Evolutionary conservation across 2,797 vertebrate species (phyloP).

Genomic region (Distichodus sexfasciatus): DNA sequence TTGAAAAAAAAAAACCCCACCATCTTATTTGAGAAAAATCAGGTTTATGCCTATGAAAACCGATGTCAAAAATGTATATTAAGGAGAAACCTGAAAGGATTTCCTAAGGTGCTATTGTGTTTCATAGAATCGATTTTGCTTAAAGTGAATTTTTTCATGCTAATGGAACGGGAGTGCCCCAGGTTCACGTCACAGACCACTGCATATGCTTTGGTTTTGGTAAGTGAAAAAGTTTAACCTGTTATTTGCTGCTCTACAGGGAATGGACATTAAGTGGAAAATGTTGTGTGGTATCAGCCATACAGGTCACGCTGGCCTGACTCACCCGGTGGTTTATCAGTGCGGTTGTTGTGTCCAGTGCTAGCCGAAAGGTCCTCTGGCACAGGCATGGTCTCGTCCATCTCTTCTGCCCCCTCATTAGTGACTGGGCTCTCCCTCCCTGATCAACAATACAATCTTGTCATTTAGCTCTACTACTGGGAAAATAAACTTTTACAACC

Average conservation of each 20-base stretch:
- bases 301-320: slow-evolving; percentile 24
- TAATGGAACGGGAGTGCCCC: background rate
- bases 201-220: background rate
- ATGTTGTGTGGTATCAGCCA: slow-evolving; percentile 17
- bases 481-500: background rate
- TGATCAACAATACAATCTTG: slow-evolving; percentile 59
- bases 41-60: background rate
- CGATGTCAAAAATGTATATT: background rate
- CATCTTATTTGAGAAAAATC: background rate
- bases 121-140: background rate
- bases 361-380: slow-evolving; percentile 95
- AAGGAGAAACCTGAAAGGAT: no score
- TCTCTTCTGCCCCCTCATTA: slow-evolving; percentile 86
- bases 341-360: slow-evolving; percentile 83
- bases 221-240: background rate
- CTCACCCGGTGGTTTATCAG: slow-evolving; percentile 85
- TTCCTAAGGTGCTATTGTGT: background rate
- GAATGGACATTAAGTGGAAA: slow-evolving; percentile 4
- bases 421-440: slow-evolving; percentile 88
- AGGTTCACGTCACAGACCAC: no score
- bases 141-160: background rate
- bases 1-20: background rate
- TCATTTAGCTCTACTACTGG: background rate
- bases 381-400: slow-evolving; percentile 94
- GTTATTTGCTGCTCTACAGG: background rate